A percentile compares a stretch with the other conserved stretches of the same genome.
phyloP scores from a whole-genome alignment of 2,113 vertebrate genomes.

The Pandion haliaetus region DNA sequence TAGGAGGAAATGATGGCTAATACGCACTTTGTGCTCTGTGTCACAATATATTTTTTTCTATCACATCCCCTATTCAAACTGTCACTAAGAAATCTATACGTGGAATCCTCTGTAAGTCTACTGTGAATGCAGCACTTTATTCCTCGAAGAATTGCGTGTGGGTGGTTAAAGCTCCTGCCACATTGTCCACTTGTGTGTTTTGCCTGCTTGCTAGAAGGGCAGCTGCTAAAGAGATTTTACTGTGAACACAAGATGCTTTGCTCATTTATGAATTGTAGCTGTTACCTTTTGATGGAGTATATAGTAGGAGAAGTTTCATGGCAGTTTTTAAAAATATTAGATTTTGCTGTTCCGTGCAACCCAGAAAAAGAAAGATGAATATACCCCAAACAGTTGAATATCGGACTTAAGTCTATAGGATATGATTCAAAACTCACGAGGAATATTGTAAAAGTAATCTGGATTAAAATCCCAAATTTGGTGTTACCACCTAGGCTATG shows the following conservation, averaged over 20 bases:
- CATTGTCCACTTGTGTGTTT: not conserved
- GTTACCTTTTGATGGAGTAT: not conserved
- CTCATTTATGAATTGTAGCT: not conserved
- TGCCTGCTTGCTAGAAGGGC: not conserved
- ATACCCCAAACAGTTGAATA: not conserved
- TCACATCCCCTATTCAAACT: not conserved
- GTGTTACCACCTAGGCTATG: accelerated
- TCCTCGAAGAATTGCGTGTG: not conserved
- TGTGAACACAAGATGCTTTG: not conserved
- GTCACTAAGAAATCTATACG: not conserved
- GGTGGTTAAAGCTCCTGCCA: not conserved
- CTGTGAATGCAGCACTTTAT: not conserved
- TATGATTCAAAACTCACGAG: not conserved
- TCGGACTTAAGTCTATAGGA: not conserved
- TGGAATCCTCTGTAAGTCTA: not conserved
- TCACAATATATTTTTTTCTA: not conserved
- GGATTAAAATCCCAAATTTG: not conserved
- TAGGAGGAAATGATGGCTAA: not conserved
- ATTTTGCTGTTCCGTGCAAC: not conserved
- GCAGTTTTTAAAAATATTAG: not conserved
- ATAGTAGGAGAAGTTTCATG: not conserved
- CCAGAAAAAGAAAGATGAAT: not conserved
- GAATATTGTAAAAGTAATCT: not conserved
- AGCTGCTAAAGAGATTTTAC: not conserved
- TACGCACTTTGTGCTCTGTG: not conserved